These are phyloP conservation scores for Passer domesticus DNA, from an alignment of 2,113 vertebrate species.

Conservation along the genomic window DNA sequence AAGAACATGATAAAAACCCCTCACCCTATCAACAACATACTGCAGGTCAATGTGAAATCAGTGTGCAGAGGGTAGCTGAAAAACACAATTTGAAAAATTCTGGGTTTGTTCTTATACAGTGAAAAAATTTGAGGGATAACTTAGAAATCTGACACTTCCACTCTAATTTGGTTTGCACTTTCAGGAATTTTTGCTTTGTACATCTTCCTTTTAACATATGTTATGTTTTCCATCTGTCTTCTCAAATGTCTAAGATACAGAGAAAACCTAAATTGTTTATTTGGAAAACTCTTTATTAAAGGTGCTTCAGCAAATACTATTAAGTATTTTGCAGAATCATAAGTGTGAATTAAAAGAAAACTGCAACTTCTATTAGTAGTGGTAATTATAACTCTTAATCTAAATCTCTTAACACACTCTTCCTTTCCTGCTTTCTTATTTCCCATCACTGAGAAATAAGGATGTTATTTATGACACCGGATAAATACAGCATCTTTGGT, in stretches of 20 bases:
- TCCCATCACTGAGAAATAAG: neutral
- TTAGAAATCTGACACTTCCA: slow-evolving; percentile 47
- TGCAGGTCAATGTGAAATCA: neutral
- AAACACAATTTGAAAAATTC: neutral
- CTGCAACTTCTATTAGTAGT: neutral
- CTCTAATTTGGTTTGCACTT: slow-evolving; percentile 52
- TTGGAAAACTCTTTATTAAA: slow-evolving; percentile 13
- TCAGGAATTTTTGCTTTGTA: slow-evolving; percentile 61
- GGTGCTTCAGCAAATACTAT: neutral
- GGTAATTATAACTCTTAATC: neutral
- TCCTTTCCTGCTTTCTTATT: neutral
- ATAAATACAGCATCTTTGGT: neutral
- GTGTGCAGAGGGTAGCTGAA: neutral
- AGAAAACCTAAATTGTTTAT: neutral
- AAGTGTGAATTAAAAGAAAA: neutral
- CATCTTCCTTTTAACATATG: slow-evolving; percentile 51
- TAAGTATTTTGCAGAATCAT: neutral
- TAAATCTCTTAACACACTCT: neutral
- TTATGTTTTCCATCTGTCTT: slow-evolving; percentile 64
- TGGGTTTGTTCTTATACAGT: neutral
- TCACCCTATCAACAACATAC: neutral
- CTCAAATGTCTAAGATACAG: slow-evolving; percentile 36
- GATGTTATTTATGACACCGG: neutral
- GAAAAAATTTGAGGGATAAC: slow-evolving; percentile 24
- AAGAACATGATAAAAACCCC: neutral